Conservation (phyloP, 2,888 invertebrate species). For the Sinhomidia bicolor region DNA sequence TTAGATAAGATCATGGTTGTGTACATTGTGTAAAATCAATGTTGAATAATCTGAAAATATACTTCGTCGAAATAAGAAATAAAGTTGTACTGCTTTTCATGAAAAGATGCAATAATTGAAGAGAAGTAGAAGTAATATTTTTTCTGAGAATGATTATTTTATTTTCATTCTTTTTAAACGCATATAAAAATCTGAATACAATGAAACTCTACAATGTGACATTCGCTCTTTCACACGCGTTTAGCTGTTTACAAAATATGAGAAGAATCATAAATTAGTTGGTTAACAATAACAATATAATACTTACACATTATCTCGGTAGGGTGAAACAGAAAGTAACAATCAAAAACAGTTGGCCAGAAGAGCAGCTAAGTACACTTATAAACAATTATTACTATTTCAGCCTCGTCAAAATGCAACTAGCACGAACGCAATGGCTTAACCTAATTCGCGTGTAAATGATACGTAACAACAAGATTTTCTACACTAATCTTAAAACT, state of each 20-base stretch:
- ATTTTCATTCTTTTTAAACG: neutral
- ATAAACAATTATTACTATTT: neutral
- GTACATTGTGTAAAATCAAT: conserved; percentile 60
- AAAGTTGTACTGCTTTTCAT: neutral
- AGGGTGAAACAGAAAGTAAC: too few relatives aligned
- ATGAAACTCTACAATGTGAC: neutral
- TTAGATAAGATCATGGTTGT: conserved; percentile 33
- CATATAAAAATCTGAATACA: neutral
- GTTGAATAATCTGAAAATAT: conserved; percentile 20
- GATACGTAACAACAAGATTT: neutral
- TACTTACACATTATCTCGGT: neutral
- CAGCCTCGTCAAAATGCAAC: conserved; percentile 1
- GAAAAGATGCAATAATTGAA: neutral
- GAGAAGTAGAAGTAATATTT: neutral
- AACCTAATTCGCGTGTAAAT: too few relatives aligned
- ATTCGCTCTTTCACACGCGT: too few relatives aligned
- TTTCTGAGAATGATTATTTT: neutral
- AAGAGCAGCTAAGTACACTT: too few relatives aligned
- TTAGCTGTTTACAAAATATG: neutral
- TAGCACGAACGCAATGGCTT: neutral
- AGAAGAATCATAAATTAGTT: too few relatives aligned
- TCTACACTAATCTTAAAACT: neutral
- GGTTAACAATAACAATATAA: neutral
- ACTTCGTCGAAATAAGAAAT: neutral
- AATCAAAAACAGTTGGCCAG: neutral